These are phyloP conservation scores for Caiman crocodilus DNA, from an alignment of 2,797 vertebrate species.

Conservation along the genomic window DNA sequence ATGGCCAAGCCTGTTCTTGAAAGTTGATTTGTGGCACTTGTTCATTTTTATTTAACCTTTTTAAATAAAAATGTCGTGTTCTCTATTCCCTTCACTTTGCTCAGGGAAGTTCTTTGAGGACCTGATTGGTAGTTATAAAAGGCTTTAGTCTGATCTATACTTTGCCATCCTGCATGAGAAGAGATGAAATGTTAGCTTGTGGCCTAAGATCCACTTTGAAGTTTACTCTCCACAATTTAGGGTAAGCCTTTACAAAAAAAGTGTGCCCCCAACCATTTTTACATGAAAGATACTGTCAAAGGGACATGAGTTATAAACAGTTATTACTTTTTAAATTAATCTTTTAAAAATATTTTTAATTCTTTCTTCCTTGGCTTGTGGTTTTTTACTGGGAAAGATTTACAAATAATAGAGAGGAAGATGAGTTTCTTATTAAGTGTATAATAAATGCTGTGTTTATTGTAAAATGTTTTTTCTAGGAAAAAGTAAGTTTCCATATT, in stretches of 20 bases:
- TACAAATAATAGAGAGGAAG: not conserved
- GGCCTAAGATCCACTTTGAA: not conserved
- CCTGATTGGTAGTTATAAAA: too few species aligned
- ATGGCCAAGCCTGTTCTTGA: too few species aligned
- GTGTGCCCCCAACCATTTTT: not conserved
- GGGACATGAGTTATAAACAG: not conserved
- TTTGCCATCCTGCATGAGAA: too few species aligned
- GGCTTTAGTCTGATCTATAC: too few species aligned
- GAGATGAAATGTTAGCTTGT: too few species aligned
- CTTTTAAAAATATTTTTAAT: not conserved
- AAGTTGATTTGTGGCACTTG: too few species aligned
- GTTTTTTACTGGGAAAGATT: not conserved
- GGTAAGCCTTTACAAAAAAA: not conserved
- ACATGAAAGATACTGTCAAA: not conserved
- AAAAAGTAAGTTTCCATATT: not conserved
- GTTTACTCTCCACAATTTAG: not conserved
- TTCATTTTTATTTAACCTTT: too few species aligned
- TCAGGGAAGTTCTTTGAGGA: too few species aligned
- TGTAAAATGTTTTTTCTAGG: not conserved
- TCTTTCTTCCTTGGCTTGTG: not conserved
- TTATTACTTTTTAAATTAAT: not conserved
- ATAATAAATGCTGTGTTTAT: not conserved
- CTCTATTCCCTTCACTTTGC: too few species aligned
- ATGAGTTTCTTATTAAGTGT: not conserved
- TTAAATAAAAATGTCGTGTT: too few species aligned